Base-by-base conservation (phyloP, 1,140 invertebrate genomes). In the Drosophila mauritiana region DNA sequence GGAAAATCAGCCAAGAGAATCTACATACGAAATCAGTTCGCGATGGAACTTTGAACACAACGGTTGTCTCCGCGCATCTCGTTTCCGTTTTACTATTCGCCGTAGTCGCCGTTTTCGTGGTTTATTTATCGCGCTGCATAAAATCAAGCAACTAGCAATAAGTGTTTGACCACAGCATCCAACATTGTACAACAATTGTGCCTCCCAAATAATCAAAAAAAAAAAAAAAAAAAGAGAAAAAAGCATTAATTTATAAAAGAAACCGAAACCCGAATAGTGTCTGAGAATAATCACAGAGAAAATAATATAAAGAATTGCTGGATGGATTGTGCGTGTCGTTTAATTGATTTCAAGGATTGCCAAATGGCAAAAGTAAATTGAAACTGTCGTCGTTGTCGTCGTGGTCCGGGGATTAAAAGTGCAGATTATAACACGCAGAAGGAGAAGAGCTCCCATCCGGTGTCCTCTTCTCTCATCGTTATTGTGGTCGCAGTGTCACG, bases 21-120 rank as follows among this genome's bases (percentile, higher is more conserved):
- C 22, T 48, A 51, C 25, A 51, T 2, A 15, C 27, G 48, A 51
- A 88, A 62, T 91, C 90, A 91, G 80, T 91, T 91, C 86, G 80
- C 86, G 83, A 86, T 90, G 90, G 79, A 91, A 86, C 77, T 91
- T 90, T 91, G 90, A 91, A 91, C 76, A 82, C 72, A 80, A 68
- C 85, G 86, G 90, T 85, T 91, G 79, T 77, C 64, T 79, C 80
- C 39, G 64, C 64, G 45, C 17, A 49, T 73, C 25, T 56, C 68
- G 76, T 89, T 85, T 85, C 81, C 68, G 86, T 89, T 80, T 75
- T 69, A 76, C 56, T 64, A 56, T 54, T 57, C 59, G 76, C 55
- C 51, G 69, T 63, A 51, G 53, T 63, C 68, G 37, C 56, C 40
- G 49, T 67, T 52, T 56, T 72, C 75, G 62, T 83, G 45, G 45